Base-by-base conservation (phyloP, 2,888 invertebrate genomes). In the Drosophila greeni region DNA sequence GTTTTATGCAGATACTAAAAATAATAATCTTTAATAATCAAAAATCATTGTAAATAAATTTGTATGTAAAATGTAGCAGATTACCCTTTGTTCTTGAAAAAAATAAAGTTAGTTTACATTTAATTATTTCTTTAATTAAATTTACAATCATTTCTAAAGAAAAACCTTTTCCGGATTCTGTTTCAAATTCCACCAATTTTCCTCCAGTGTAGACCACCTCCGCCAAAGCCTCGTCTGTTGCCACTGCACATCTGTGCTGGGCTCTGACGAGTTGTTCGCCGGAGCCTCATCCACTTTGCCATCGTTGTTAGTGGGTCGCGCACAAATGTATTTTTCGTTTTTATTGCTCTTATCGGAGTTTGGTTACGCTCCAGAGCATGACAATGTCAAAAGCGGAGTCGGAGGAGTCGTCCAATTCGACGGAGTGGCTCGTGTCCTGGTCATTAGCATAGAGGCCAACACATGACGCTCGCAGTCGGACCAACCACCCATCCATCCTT, bases 321-420 rank as follows among this genome's bases (percentile, higher is more conserved):
- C 57, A 71, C 48, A 77, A 80, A 73, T 70, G 84, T 70, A 71
- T 74, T 80, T 80, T 76, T 65, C 64, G 65, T 62, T 82, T 85
- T 84, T 82, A 85, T 82, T 84, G 73, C 84, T 86, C 86, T 86
- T 86, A 87, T 86, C 86, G 86, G 87, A 87, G 81, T 82, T 74
- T 70, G 78, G 86, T 86, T 84, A 79, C 86, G 86, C 87, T 80
- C 82, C 82, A 85, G 69, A 82, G 79, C 72, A 82, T 84, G 85
- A 73, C 80, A 81, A 79, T 78, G 78, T 76, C 74, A 73, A 70
- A 78, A 76, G 59, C 40, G 34, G 24, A 56, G 48, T 36, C 47
- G 58, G 59, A 34, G 34, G 26, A 58, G 59, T 37, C 33, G 37
- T 68, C 66, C 49, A 66, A 69, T 36, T 68, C 69, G 59, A 66